Evolutionary conservation across 2,888 invertebrate species (phyloP), one percentile per base, ranked within the genome.

Genomic region (Orthosia gracilis): DNA sequence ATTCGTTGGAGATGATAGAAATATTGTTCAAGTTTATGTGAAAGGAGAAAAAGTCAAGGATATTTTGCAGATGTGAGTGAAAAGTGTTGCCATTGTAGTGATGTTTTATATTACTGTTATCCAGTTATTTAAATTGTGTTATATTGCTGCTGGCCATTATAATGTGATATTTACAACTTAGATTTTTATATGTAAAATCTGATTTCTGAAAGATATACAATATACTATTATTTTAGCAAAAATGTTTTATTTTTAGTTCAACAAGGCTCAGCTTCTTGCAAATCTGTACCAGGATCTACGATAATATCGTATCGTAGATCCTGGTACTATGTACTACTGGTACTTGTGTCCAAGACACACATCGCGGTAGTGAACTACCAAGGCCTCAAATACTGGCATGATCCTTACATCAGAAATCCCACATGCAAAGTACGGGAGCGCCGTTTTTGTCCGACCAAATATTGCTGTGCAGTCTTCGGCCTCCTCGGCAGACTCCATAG

Each of bases 1-100:
- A 78, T 98, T 97, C 89, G 92, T 97, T 18, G 99, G 98, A 0
- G 98, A 99, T 92, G 98, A 99, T 91, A 97, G 98, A 78, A 99
- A 99, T 92, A 98, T 99, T 78, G 73, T 91, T 0, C 96, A 97
- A 83, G 98, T 98, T 3, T 99, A 97, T 94, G 98, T 99, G 3
- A 97, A 97, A 74, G 99, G 99, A 7, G 94, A 89, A 73, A 87
- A 82, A 64, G 92, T 94, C 4, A 94, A 94, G 73, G 86, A 90
- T 83, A 73, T 69, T 54, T 58, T 80, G 59, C 69, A 65, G 63
- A 54, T 54, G 40, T 54, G n/a, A 17, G 11, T 47, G 17, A 45
- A 17, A 49, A 26, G 47, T 54, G 40, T 65, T 55, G 21, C 7
- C n/a, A 31, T 47, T 71, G 2, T 63, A 31, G 26, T 31, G 4